Evolutionary conservation across 1,140 invertebrate species (phyloP).

Genomic region (Ceratoteleas bidentatus): DNA sequence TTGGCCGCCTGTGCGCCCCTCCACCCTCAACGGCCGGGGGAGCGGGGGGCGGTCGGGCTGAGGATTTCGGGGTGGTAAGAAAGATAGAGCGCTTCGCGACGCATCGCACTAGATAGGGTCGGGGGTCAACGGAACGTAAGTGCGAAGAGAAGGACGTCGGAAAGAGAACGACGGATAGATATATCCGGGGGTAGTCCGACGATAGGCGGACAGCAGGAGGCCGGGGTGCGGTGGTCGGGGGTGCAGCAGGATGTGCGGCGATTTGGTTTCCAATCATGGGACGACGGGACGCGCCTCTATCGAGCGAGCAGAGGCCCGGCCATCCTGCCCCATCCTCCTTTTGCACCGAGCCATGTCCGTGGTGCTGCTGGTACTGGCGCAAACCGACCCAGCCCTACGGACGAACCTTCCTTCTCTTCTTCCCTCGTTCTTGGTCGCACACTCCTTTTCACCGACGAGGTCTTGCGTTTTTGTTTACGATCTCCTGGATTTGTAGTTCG

Average conservation of each 20-base stretch:
- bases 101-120: slow-evolving; percentile 60
- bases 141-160: slow-evolving; percentile 62
- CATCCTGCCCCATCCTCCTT: slow-evolving; percentile 76
- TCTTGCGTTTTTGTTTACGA: background rate
- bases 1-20: slow-evolving; percentile 17
- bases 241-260: slow-evolving; percentile 79
- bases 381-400: slow-evolving; percentile 74
- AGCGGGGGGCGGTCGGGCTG: slow-evolving; percentile 26
- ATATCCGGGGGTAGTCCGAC: slow-evolving; percentile 62
- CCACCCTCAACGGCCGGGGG: background rate
- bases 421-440: slow-evolving; percentile 50
- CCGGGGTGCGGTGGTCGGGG: slow-evolving; percentile 43
- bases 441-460: background rate
- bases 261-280: slow-evolving; percentile 82
- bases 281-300: slow-evolving; percentile 81
- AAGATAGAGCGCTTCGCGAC: slow-evolving; percentile 52
- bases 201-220: slow-evolving; percentile 49
- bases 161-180: slow-evolving; percentile 66
- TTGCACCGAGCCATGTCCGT: slow-evolving; percentile 74
- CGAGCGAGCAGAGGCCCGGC: slow-evolving; percentile 80
- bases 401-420: slow-evolving; percentile 64
- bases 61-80: slow-evolving; percentile 61
- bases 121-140: slow-evolving; percentile 67
- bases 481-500: background rate
- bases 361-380: slow-evolving; percentile 72